Evolutionary conservation across 1,140 invertebrate species (phyloP).

Genomic region (Bicyclus anynana): DNA sequence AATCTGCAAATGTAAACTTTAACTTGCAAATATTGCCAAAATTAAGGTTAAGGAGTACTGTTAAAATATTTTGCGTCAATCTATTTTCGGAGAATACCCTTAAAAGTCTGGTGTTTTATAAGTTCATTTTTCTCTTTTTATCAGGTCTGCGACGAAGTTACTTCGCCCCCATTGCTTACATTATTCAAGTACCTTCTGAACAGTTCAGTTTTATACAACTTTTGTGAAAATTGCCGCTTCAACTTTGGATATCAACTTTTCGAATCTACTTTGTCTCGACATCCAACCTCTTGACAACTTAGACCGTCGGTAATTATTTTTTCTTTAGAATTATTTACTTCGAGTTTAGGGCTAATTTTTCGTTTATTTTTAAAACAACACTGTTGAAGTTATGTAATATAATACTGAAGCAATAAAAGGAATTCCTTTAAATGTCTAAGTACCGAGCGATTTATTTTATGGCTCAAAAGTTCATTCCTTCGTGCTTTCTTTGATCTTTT

Average conservation of each 20-base stretch:
- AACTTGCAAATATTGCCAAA: too few relatives aligned
- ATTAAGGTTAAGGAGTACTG: too few relatives aligned
- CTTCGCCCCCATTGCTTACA: constrained; percentile 30
- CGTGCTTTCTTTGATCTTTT: background rate
- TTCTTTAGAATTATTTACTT: background rate
- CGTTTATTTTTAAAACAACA: too few relatives aligned
- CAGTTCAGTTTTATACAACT: constrained; percentile 41
- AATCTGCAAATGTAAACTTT: too few relatives aligned
- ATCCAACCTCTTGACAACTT: constrained; percentile 15
- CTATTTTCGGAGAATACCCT: background rate
- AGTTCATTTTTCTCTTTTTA: background rate
- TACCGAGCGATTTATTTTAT: background rate
- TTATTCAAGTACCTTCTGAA: constrained; percentile 46
- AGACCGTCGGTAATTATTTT: background rate
- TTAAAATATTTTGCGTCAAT: too few relatives aligned
- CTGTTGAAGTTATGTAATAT: too few relatives aligned
- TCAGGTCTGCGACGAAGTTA: background rate
- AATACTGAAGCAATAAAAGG: too few relatives aligned
- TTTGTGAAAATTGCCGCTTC: constrained; percentile 51
- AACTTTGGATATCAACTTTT: constrained; percentile 54
- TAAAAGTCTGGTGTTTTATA: background rate
- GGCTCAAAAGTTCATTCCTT: background rate
- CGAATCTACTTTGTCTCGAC: constrained; percentile 39
- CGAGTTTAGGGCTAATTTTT: background rate
- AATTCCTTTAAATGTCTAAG: background rate